Conservation (phyloP, 2,888 invertebrate genomes). For the Mylabris sibirica region DNA sequence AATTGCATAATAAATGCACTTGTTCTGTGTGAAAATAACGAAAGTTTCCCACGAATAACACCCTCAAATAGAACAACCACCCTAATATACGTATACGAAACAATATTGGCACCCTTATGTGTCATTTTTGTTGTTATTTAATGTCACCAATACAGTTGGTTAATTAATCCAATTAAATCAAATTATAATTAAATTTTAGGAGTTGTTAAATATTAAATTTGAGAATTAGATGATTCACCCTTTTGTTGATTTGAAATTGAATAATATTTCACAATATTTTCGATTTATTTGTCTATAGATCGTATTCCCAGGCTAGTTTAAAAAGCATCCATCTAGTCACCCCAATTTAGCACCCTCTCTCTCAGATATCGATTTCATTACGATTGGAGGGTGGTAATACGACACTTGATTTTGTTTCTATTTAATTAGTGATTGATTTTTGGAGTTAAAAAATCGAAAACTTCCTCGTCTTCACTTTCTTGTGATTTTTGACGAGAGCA, state of each 20-base stretch:
- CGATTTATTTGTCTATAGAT: conserved; percentile 23
- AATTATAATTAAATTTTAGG: not conserved
- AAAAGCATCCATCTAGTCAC: conserved; percentile 28
- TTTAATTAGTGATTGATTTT: not conserved
- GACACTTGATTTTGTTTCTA: not conserved
- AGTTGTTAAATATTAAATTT: not conserved
- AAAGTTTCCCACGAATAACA: conserved; percentile 9
- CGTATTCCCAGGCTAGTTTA: conserved; percentile 24
- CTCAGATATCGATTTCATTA: not conserved
- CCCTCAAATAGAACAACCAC: conserved; percentile 1
- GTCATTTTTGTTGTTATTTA: not conserved
- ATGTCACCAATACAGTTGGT: not conserved
- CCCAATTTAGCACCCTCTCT: conserved; percentile 18
- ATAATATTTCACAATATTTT: conserved; percentile 24
- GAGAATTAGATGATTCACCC: not conserved
- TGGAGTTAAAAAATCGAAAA: too few species aligned
- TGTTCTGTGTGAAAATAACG: not conserved
- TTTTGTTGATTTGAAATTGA: conserved; percentile 17
- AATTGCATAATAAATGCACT: conserved; percentile 7
- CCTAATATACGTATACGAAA: not conserved
- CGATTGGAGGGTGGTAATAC: not conserved
- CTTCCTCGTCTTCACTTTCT: not conserved
- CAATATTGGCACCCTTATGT: conserved; percentile 10
- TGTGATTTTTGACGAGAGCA: not conserved
- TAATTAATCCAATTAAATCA: not conserved